Base-by-base conservation (phyloP, 2,113 vertebrate genomes). In the Plectropomus leopardus region DNA sequence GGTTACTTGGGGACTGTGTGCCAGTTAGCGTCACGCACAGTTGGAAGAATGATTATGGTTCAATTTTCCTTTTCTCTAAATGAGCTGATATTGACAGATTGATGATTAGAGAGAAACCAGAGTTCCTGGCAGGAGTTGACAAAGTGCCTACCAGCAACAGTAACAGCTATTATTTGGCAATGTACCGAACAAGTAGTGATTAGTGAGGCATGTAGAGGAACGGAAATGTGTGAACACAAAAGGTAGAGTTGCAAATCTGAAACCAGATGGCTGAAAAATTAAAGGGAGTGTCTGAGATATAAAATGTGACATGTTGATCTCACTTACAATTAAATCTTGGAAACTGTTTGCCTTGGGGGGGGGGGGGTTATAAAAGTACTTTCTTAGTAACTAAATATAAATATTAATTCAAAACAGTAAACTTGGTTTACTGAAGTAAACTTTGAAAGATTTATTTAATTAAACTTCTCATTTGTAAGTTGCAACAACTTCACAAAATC, bases 21-120 rank as follows among this genome's bases (percentile, higher is more conserved):
- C 0, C 55, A 69, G 26, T 24, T 44, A 40, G 3, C 26, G 24
- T 65, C 10, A 16, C 47, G 23, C 45, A 24, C 4, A 17, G n/a
- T 5, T 34, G 45, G 10, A 72, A 15, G n/a, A 48, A 26, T 36
- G 44, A 61, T 26, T 26, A 4, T 16, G 26, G 70, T 5, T 72
- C 42, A 32, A 13, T 14, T 34, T 45, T 7, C 11, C 23, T 55
- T 64, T 51, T 16, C 0, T 40, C 17, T 3, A 44, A 50, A 69
- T 83, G 1, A 65, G 61, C 53, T 57, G n/a, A n/a, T 66, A 48
- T 28, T 72, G 80, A 80, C 59, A 72, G 80, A 80, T 74, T 64
- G 58, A 57, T 55, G 6, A 48, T 45, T 26, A 64, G 17, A 19
- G 6, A 19, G 60, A 76, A 58, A 34, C n/a, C 32, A 54, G 24